phyloP scores from a whole-genome alignment of 2,888 invertebrate species.

The Chydorus sphaericus region DNA sequence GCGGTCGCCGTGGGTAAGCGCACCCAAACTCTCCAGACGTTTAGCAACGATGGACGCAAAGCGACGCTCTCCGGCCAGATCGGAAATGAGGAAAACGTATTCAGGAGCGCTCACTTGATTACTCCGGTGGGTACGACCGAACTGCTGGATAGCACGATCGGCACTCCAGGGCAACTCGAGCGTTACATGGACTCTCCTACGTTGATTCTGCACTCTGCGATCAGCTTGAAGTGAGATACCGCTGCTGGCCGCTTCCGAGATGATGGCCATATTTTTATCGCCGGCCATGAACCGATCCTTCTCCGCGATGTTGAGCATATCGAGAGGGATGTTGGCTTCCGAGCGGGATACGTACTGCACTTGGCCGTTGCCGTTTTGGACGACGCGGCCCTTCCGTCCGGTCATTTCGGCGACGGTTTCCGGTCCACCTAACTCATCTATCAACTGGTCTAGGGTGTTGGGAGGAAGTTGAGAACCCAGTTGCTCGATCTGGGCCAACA shows the following conservation, averaged over 20 bases:
- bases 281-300: conserved; percentile 89
- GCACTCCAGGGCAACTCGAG: conserved; percentile 98
- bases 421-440: conserved; percentile 89
- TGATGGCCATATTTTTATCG: conserved; percentile 94
- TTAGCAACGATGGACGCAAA: conserved; percentile 96
- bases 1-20: conserved; percentile 95
- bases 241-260: conserved; percentile 96
- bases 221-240: conserved; percentile 88
- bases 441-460: conserved; percentile 94
- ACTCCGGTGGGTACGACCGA: conserved; percentile 89
- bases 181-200: conserved; percentile 92
- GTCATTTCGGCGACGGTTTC: conserved; percentile 99
- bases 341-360: conserved; percentile 79
- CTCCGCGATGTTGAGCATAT: conserved; percentile 75
- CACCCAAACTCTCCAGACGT: conserved; percentile 86
- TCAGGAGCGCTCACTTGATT: conserved; percentile 98
- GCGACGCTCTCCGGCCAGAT: conserved; percentile 91
- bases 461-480: conserved; percentile 80
- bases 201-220: conserved; percentile 79
- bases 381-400: conserved; percentile 83
- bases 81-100: conserved; percentile 96
- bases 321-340: conserved; percentile 87
- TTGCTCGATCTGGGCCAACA: conserved; percentile 67
- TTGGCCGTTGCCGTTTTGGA: conserved; percentile 79
- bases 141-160: conserved; percentile 97